Evolutionary conservation across 2,797 vertebrate species (phyloP).

Genomic region (Cetoscarus ocellatus): DNA sequence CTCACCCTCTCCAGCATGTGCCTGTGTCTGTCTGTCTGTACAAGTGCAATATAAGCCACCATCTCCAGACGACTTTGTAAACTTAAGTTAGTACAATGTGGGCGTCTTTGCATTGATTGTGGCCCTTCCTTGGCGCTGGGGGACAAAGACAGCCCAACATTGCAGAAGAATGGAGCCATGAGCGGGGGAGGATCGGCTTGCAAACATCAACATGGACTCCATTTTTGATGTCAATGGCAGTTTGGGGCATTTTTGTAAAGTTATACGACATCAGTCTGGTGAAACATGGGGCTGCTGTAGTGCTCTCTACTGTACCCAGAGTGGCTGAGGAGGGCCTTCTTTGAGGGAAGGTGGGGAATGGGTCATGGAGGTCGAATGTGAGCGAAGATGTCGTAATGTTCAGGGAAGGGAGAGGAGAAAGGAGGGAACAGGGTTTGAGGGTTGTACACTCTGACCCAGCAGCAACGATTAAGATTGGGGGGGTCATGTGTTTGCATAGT

Average conservation of each 20-base stretch:
- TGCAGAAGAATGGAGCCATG: conserved; percentile 72
- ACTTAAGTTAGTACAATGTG: conserved; percentile 77
- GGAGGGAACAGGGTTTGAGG: conserved; percentile 45
- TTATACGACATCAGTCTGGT: conserved; percentile 60
- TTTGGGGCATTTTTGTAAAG: conserved; percentile 73
- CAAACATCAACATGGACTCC: conserved; percentile 72
- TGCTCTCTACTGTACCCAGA: conserved; percentile 69
- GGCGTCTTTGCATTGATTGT: conserved; percentile 84
- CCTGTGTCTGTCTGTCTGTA: conserved; percentile 71
- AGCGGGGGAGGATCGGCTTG: conserved; percentile 47
- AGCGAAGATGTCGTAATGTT: conserved; percentile 36
- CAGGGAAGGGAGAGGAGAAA: conserved; percentile 19
- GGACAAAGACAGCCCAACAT: conserved; percentile 81
- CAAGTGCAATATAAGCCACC: conserved; percentile 79
- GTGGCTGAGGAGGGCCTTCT: conserved; percentile 37
- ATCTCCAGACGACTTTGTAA: conserved; percentile 82
- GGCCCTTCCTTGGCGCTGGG: conserved; percentile 84
- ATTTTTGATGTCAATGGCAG: conserved; percentile 77
- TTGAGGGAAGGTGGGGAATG: background rate
- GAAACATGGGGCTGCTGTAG: conserved; percentile 56
- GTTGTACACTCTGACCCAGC: conserved; percentile 85
- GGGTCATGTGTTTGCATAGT: conserved; percentile 89
- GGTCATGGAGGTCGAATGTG: conserved; percentile 49
- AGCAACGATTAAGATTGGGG: conserved; percentile 84
- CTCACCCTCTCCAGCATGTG: conserved; percentile 70